Base-by-base conservation (phyloP, 2,113 vertebrate genomes). In the Aegotheles bennettii region DNA sequence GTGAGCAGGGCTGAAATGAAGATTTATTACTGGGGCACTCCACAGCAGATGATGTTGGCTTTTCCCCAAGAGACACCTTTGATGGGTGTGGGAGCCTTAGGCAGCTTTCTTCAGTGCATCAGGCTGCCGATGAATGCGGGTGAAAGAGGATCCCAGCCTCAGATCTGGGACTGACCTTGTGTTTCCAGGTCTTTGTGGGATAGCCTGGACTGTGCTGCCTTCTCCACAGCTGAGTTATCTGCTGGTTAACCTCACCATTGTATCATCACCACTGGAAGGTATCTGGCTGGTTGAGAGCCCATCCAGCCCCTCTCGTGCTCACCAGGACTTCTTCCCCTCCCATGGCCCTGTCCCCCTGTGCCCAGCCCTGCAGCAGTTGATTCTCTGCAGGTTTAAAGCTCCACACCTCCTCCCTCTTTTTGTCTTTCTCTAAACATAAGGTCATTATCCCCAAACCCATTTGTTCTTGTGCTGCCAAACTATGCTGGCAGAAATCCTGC, bases 341-440 rank as follows among this genome's bases (percentile, higher is more conserved):
- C 6, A 0, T 20, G 40, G 33, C 16, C 50, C 16, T 3, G 1
- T 48, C 7, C 16, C 40, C 25, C 33, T 26, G 19, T 2, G 0
- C 16, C 29, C 25, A 36, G 29, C 33, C 47, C n/a, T 54, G 54
- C 20, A 25, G 21, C 17, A 7, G 36, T 18, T 71, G 42, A 18
- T 50, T 40, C 26, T 78, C 33, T 48, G 60, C 20, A 54, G 43
- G 11, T 48, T 65, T 31, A 57, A 68, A 47, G 48, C 31, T 54
- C 54, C 25, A 21, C 54, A 54, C 2, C 13, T 38, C 28, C 31
- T 64, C 17, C 70, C 10, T 40, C 19, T 56, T 48, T 50, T 59
- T 64, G 43, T 78, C 48, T 38, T 63, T 35, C 64, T 33, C 24
- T 50, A 35, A 47, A 10, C 24, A 11, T 45, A 35, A 53, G 16